These are phyloP conservation scores for Manacus vitellinus DNA, from an alignment of 2,113 vertebrate species.

Conservation along the genomic window DNA sequence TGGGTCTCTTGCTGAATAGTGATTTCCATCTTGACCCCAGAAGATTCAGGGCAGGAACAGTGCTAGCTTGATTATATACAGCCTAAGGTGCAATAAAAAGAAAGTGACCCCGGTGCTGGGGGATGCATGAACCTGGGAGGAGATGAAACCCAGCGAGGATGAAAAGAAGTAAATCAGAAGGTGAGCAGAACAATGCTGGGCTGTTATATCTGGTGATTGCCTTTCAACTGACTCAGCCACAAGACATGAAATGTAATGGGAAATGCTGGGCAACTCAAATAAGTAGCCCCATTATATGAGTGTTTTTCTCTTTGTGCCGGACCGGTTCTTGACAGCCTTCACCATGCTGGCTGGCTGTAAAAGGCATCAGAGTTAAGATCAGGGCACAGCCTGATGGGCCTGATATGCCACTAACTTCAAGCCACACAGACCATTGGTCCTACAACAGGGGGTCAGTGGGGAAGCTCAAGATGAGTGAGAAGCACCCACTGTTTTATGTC, in stretches of 20 bases:
- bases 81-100: slow-evolving; percentile 36
- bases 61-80: slow-evolving; percentile 42
- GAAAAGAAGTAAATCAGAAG: slow-evolving; percentile 67
- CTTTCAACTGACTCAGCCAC: slow-evolving; percentile 51
- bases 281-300: slow-evolving; percentile 52
- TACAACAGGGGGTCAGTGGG: background rate
- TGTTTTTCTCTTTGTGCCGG: background rate
- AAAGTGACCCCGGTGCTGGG: slow-evolving; percentile 33
- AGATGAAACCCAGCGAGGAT: slow-evolving; percentile 34
- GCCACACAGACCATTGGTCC: background rate
- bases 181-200: slow-evolving; percentile 61
- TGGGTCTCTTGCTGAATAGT: slow-evolving; percentile 20
- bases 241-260: slow-evolving; percentile 27
- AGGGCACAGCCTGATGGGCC: background rate
- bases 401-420: background rate
- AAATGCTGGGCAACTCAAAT: slow-evolving; percentile 47
- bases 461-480: background rate
- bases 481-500: background rate
- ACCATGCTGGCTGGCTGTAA: background rate
- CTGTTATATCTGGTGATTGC: slow-evolving; percentile 59
- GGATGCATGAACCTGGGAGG: slow-evolving; percentile 36
- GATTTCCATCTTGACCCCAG: slow-evolving; percentile 31
- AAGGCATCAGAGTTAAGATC: background rate
- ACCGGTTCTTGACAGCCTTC: background rate
- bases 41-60: slow-evolving; percentile 13